Evolutionary conservation across 2,797 vertebrate genomes (phyloP).

Genomic region (Diplodus puntazzo): DNA sequence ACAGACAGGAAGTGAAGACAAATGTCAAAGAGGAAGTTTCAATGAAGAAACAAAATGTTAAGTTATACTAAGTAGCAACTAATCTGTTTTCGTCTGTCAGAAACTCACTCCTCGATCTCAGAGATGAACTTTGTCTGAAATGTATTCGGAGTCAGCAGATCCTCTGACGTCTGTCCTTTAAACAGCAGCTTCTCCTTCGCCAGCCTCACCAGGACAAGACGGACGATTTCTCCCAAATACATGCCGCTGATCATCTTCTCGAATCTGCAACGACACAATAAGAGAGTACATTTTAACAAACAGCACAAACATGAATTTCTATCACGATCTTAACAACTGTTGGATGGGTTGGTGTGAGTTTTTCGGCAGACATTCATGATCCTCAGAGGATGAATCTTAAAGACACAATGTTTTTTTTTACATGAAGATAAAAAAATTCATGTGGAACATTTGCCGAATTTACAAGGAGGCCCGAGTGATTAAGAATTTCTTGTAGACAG

Average conservation of each 20-base stretch:
- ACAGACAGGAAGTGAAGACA: neutral
- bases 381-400: neutral
- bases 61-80: neutral
- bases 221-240: conserved; percentile 89
- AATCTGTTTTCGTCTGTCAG: neutral
- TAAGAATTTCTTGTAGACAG: too few species aligned
- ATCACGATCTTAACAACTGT: neutral
- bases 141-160: conserved; percentile 58
- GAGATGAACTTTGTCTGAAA: conserved; percentile 82
- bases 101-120: conserved; percentile 84
- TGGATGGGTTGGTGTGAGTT: neutral
- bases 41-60: neutral
- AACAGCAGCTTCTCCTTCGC: conserved; percentile 80
- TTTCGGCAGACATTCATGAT: neutral
- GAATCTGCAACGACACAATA: conserved; percentile 79
- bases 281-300: neutral
- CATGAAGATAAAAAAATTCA: too few species aligned
- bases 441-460: too few species aligned
- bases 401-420: too few species aligned
- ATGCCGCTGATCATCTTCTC: conserved; percentile 92
- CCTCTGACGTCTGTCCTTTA: conserved; percentile 46
- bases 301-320: neutral
- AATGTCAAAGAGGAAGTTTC: neutral
- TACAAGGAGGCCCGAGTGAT: too few species aligned
- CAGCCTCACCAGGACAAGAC: conserved; percentile 82